These are phyloP conservation scores for Leucoraja ocellata DNA, from an alignment of 2,797 vertebrate species.

Conservation along the genomic window DNA sequence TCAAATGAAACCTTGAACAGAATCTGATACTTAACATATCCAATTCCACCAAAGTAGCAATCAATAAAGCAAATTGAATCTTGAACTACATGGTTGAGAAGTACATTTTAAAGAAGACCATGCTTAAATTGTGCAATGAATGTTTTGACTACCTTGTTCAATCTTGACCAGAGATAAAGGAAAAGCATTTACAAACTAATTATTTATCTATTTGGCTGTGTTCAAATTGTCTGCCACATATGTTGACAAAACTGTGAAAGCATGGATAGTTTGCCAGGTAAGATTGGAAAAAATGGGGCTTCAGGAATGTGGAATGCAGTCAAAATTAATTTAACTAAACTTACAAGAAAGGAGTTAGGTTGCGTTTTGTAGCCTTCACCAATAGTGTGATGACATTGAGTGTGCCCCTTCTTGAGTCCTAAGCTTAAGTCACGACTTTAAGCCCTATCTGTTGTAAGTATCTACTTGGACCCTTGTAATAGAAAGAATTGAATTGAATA, in stretches of 20 bases:
- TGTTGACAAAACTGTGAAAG: background rate
- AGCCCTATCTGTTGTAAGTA: too few relatives aligned
- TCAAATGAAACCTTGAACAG: background rate
- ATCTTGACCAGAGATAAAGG: background rate
- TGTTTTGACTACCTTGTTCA: background rate
- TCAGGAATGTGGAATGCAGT: background rate
- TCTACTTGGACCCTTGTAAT: too few relatives aligned
- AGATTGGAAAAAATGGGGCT: background rate
- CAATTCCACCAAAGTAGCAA: background rate
- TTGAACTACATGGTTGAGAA: background rate
- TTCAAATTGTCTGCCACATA: background rate
- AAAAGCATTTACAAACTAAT: background rate
- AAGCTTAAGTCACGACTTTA: too few relatives aligned
- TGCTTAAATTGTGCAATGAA: background rate
- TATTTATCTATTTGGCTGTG: background rate
- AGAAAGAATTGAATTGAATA: too few relatives aligned
- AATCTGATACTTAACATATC: background rate
- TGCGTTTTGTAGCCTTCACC: too few relatives aligned
- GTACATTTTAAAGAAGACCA: background rate
- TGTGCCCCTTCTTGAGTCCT: too few relatives aligned
- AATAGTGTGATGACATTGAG: too few relatives aligned
- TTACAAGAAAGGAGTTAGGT: too few relatives aligned
- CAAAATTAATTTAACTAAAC: too few relatives aligned
- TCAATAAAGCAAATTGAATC: background rate
- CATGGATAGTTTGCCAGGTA: background rate